phyloP scores from a whole-genome alignment of 2,113 vertebrate species.

The Callipepla squamata region DNA sequence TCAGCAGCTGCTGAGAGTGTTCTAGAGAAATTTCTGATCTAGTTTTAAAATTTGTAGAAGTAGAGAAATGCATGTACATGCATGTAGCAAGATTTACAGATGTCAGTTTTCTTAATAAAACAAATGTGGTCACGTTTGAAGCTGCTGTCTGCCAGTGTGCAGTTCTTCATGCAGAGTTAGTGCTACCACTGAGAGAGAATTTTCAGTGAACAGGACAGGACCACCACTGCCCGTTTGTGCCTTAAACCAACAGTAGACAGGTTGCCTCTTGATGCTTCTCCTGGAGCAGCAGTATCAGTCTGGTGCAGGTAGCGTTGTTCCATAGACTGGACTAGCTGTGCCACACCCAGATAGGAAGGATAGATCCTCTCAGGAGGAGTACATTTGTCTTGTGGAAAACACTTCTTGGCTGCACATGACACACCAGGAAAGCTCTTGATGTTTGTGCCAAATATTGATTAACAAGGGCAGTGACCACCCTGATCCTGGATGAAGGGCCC shows the following conservation, averaged over 20 bases:
- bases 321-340: not conserved
- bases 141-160: not conserved
- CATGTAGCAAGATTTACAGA: not conserved
- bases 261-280: not conserved
- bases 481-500: not conserved
- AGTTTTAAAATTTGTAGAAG: not conserved
- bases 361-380: not conserved
- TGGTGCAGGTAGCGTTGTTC: not conserved
- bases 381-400: not conserved
- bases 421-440: not conserved
- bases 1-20: not conserved
- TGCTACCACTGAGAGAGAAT: not conserved
- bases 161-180: not conserved
- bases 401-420: accelerated
- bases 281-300: not conserved
- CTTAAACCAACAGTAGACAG: not conserved
- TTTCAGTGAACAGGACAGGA: not conserved
- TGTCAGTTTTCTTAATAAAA: not conserved
- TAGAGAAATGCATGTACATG: not conserved
- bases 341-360: not conserved
- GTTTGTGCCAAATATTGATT: not conserved
- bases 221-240: not conserved
- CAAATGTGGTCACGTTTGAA: not conserved
- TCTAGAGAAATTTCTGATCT: not conserved
- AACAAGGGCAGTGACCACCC: not conserved